Percentiles rank a stretch among this genome's conserved stretches.
Evolutionary conservation across 2,888 invertebrate species (phyloP).

Genomic region (Drosophila diplacantha): DNA sequence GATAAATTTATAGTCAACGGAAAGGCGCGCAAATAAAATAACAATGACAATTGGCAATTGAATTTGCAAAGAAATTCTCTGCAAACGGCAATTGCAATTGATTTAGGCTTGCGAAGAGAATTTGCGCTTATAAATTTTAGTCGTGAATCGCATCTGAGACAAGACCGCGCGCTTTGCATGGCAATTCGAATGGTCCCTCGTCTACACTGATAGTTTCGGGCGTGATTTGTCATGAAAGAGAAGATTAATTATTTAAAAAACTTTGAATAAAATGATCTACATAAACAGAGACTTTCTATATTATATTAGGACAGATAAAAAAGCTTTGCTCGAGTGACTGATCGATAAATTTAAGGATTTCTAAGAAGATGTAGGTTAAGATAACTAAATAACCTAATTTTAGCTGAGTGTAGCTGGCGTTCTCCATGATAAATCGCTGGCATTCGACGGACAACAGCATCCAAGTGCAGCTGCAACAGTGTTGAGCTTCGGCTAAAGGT

Average conservation of each 20-base stretch:
- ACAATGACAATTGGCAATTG: constrained; percentile 60
- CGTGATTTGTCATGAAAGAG: not conserved
- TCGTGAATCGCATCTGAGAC: constrained; percentile 15
- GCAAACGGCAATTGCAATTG: constrained; percentile 46
- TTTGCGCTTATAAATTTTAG: constrained; percentile 29
- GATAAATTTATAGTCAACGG: constrained; percentile 54
- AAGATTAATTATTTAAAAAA: not conserved
- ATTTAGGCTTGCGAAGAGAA: constrained; percentile 39
- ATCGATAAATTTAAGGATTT: not conserved
- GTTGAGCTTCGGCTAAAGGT: constrained; percentile 44
- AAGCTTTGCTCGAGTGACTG: not conserved
- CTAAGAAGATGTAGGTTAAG: no score
- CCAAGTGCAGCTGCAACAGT: constrained; percentile 37
- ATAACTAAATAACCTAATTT: no score
- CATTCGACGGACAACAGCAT: constrained; percentile 17
- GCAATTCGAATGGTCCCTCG: constrained; percentile 1
- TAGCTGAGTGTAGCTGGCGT: not conserved
- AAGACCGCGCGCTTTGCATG: constrained; percentile 28
- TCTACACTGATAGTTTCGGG: not conserved
- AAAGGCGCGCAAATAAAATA: constrained; percentile 61
- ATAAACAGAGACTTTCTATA: not conserved
- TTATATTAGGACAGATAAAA: no score
- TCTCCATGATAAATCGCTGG: constrained; percentile 34
- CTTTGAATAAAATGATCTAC: not conserved
- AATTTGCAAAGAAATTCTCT: constrained; percentile 47